Evolutionary conservation across 2,888 invertebrate species (phyloP).

Genomic region (Hydrotaea diabolus): DNA sequence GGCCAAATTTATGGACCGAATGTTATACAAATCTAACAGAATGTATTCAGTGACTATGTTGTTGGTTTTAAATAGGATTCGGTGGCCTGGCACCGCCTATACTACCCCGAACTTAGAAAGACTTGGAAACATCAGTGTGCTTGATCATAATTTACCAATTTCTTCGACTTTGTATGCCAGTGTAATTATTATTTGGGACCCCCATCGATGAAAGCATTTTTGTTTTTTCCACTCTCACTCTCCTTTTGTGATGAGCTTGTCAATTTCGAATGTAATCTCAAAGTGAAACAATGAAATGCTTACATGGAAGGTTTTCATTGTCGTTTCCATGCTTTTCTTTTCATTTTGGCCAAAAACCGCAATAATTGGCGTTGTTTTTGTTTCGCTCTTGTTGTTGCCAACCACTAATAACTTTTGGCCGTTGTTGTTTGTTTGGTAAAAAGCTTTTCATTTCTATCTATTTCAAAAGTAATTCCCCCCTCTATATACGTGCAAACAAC

Average conservation of each 20-base stretch:
- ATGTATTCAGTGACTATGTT: no score
- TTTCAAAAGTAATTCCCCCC: constrained; percentile 42
- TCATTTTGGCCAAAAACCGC: constrained; percentile 24
- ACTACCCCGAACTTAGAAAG: no score
- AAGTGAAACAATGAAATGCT: not conserved
- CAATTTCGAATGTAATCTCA: constrained; percentile 8
- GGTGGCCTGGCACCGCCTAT: no score
- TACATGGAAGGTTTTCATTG: not conserved
- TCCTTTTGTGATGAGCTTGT: not conserved
- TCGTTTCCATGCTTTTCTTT: not conserved
- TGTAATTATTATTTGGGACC: no score
- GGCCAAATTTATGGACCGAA: no score
- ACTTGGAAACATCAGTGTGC: no score
- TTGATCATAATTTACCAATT: no score
- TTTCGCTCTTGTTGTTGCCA: constrained; percentile 24
- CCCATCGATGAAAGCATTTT: not conserved
- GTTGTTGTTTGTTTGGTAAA: constrained; percentile 5
- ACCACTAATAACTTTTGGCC: constrained; percentile 55
- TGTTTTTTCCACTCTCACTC: not conserved
- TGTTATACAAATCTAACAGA: no score
- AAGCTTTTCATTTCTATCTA: constrained; percentile 9
- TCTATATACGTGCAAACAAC: constrained; percentile 15
- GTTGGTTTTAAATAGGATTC: no score
- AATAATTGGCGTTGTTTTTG: constrained; percentile 51
- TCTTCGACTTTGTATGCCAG: no score